phyloP scores from a whole-genome alignment of 1,140 invertebrate species.

The Adelges cooleyi region DNA sequence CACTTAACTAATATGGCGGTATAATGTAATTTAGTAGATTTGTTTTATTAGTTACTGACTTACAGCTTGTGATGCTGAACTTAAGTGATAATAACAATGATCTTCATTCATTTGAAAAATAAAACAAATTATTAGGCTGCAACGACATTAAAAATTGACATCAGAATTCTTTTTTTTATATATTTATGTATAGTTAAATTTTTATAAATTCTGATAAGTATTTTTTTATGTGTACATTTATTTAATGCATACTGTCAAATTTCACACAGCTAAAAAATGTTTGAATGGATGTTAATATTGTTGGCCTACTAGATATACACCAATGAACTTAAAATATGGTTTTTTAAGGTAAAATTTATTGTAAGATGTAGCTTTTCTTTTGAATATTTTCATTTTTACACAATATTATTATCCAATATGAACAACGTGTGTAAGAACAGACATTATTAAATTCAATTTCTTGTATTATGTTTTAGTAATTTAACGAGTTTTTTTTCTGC shows the following conservation, averaged over 20 bases:
- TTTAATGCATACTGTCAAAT: not conserved
- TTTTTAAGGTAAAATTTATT: not conserved
- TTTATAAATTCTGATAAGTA: not conserved
- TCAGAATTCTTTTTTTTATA: not conserved
- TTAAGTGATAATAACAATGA: not conserved
- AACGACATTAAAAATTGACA: not conserved
- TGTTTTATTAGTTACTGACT: constrained; percentile 23
- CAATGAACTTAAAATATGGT: not conserved
- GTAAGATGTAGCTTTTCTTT: not conserved
- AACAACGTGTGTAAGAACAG: not conserved
- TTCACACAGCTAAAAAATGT: not conserved
- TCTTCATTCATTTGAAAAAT: constrained; percentile 1
- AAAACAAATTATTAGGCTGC: not conserved
- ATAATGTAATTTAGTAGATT: constrained; percentile 20
- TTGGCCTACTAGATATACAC: not conserved
- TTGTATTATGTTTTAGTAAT: not conserved
- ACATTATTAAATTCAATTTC: constrained; percentile 1
- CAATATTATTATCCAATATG: not conserved
- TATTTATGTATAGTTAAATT: not conserved
- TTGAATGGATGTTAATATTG: not conserved
- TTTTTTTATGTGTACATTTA: not conserved
- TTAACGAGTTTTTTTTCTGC: not conserved
- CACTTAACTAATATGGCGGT: not conserved
- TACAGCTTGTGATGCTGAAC: constrained; percentile 4
- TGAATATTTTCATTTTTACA: not conserved